Conservation (phyloP, 2,113 vertebrate species). For the Abramis brama region DNA sequence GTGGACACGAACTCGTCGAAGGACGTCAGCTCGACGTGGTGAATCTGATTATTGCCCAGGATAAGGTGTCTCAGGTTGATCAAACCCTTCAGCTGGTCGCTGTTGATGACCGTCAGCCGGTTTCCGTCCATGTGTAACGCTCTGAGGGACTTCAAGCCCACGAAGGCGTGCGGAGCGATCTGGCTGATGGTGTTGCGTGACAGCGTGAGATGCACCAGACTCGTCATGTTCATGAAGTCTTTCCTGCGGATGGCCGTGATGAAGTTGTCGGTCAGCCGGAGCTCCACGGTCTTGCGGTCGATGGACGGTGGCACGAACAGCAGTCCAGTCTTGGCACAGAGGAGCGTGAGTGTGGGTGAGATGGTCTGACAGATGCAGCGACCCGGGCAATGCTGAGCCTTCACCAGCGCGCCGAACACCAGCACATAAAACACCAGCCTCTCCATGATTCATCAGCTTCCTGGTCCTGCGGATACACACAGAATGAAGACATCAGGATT, state of each 20-base stretch:
- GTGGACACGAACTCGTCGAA: constrained; percentile 90
- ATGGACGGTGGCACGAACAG: constrained; percentile 89
- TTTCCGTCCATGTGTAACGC: constrained; percentile 94
- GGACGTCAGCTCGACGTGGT: constrained; percentile 79
- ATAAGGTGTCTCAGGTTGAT: constrained; percentile 91
- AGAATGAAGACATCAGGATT: background rate
- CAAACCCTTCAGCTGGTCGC: constrained; percentile 86
- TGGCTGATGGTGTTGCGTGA: constrained; percentile 94
- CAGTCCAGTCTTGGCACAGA: constrained; percentile 92
- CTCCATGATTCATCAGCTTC: constrained; percentile 79
- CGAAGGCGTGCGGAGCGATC: constrained; percentile 84
- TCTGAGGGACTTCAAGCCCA: constrained; percentile 84
- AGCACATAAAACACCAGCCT: constrained; percentile 84
- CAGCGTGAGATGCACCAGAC: constrained; percentile 91
- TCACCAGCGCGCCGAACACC: constrained; percentile 81
- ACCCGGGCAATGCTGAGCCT: constrained; percentile 84
- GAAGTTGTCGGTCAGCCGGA: constrained; percentile 94
- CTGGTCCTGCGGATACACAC: constrained; percentile 66
- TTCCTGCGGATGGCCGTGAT: constrained; percentile 87
- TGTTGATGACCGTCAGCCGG: constrained; percentile 82
- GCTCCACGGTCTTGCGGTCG: constrained; percentile 91
- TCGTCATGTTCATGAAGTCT: constrained; percentile 96
- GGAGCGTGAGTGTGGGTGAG: constrained; percentile 90
- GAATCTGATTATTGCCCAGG: constrained; percentile 93
- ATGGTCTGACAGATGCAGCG: constrained; percentile 94